Evolutionary conservation across 2,113 vertebrate genomes (phyloP).

Genomic region (Catharus minimus): DNA sequence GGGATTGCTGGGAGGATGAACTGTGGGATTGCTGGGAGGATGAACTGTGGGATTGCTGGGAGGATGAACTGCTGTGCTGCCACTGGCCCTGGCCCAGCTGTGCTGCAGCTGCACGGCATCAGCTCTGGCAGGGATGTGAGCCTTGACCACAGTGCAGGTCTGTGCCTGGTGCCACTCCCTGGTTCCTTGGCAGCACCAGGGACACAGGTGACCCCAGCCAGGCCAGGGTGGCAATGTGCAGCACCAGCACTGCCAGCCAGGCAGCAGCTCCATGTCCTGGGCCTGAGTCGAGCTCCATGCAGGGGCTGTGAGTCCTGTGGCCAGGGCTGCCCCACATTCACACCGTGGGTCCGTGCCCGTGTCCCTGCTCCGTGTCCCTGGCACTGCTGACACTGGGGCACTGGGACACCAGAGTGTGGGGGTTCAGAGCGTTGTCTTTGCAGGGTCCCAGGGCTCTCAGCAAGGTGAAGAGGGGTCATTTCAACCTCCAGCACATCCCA

Average conservation of each 20-base stretch:
- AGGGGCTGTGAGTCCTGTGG: fast-evolving
- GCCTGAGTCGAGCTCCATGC: fast-evolving
- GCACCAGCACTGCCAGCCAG: not conserved
- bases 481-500: not conserved
- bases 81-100: fast-evolving
- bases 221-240: fast-evolving
- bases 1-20: too few species aligned
- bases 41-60: fast-evolving
- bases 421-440: not conserved
- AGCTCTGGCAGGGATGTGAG: not conserved
- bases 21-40: too few species aligned
- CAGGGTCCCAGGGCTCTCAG: fast-evolving
- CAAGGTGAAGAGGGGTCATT: not conserved
- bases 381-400: fast-evolving
- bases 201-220: fast-evolving
- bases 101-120: not conserved
- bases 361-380: not conserved
- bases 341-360: not conserved
- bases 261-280: not conserved
- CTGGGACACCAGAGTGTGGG: fast-evolving
- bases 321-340: not conserved
- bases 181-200: not conserved
- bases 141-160: not conserved
- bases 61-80: not conserved
- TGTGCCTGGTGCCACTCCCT: fast-evolving